These are phyloP conservation scores for Rhagophthalmus giganteus DNA, from an alignment of 2,888 invertebrate genomes.

Conservation along the genomic window DNA sequence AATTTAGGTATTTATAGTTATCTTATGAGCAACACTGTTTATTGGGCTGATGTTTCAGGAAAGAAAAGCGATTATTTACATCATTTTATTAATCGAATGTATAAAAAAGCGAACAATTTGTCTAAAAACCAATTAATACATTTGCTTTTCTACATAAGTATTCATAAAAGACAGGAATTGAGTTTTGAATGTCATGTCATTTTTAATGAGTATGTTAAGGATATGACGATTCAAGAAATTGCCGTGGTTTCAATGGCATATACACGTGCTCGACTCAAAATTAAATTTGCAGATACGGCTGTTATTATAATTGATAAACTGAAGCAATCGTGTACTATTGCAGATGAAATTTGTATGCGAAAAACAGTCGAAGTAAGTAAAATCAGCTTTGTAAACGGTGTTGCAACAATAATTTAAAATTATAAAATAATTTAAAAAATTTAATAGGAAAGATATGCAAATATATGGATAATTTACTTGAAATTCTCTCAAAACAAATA, in stretches of 20 bases:
- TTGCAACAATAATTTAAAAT: too few relatives aligned
- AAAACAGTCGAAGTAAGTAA: conserved; percentile 19
- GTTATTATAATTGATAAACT: conserved; percentile 5
- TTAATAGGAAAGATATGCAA: conserved; percentile 19
- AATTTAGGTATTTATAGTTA: conserved; percentile 46
- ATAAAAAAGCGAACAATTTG: conserved; percentile 62
- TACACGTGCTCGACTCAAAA: neutral
- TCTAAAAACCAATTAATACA: conserved; percentile 67
- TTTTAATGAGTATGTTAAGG: conserved; percentile 58
- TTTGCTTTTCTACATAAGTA: conserved; percentile 67
- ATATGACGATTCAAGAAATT: conserved; percentile 67
- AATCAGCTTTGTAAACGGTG: conserved; percentile 2
- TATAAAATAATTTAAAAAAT: neutral
- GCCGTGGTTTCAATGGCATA: conserved; percentile 66
- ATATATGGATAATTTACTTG: conserved; percentile 2
- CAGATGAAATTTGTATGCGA: conserved; percentile 6
- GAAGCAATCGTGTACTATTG: neutral
- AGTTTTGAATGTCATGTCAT: conserved; percentile 69
- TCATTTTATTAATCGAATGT: conserved; percentile 60
- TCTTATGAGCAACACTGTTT: neutral
- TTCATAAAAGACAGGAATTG: conserved; percentile 60
- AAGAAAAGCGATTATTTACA: conserved; percentile 61
- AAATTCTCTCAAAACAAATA: neutral
- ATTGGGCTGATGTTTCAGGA: conserved; percentile 45
- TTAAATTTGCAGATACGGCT: conserved; percentile 2